These are phyloP conservation scores for Myotis planiceps DNA, from an alignment of 2,797 vertebrate species.

Conservation along the genomic window DNA sequence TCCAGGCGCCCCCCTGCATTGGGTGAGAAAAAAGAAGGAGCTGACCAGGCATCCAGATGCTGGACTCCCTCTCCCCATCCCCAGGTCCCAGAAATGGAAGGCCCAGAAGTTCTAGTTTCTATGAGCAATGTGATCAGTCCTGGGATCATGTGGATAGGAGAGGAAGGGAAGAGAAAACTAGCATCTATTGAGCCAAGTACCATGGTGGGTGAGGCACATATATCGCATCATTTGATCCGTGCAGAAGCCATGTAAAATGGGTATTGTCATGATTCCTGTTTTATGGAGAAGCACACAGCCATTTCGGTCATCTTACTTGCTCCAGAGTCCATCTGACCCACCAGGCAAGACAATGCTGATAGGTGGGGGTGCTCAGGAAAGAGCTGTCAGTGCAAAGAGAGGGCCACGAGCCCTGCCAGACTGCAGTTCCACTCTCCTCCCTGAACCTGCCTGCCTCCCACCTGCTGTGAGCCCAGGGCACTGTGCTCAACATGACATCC, in stretches of 20 bases:
- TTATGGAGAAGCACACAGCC: background rate
- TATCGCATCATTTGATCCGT: too few species aligned
- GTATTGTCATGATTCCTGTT: background rate
- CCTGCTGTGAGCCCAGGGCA: background rate
- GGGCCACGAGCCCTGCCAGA: background rate
- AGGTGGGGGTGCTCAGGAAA: background rate
- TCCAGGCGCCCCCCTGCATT: slow-evolving; percentile 92
- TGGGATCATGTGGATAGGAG: background rate
- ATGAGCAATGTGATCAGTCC: background rate
- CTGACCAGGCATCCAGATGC: slow-evolving; percentile 30
- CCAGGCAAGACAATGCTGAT: background rate
- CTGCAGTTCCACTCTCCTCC: background rate
- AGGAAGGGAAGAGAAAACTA: background rate
- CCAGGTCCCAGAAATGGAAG: background rate
- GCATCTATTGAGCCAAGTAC: background rate
- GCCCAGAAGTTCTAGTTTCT: background rate
- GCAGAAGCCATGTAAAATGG: background rate
- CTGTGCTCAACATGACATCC: background rate
- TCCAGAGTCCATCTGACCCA: background rate
- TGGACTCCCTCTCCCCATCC: background rate
- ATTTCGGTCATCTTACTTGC: background rate
- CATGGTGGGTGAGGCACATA: rapidly evolving
- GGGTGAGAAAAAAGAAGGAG: slow-evolving; percentile 57
- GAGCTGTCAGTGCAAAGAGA: background rate
- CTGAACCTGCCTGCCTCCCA: background rate